These are phyloP conservation scores for Phaetusa simplex DNA, from an alignment of 2,113 vertebrate genomes.

Conservation along the genomic window DNA sequence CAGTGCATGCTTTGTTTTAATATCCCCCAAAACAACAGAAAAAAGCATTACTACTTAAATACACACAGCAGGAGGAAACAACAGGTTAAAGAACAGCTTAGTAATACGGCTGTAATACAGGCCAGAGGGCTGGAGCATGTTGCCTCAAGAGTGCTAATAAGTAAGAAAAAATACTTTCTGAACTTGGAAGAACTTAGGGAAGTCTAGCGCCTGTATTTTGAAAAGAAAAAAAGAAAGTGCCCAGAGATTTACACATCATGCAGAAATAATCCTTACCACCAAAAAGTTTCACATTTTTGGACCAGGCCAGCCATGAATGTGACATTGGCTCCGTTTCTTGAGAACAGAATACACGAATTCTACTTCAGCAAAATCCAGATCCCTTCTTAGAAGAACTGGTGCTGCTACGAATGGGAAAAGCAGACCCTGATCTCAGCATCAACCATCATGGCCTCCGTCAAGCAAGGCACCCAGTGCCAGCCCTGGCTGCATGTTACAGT, in stretches of 20 bases:
- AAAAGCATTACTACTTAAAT: background rate
- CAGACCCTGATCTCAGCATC: background rate
- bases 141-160: background rate
- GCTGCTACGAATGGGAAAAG: background rate
- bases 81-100: background rate
- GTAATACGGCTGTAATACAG: background rate
- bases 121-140: background rate
- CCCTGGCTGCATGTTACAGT: accelerated
- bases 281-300: background rate
- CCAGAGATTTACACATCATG: background rate
- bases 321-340: background rate
- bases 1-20: background rate
- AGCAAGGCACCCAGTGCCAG: background rate
- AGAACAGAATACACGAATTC: background rate
- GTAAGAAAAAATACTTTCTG: background rate
- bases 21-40: background rate
- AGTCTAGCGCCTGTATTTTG: background rate
- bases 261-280: background rate
- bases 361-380: background rate
- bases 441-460: background rate
- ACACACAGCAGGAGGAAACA: background rate
- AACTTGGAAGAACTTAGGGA: background rate
- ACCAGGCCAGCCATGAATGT: background rate
- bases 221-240: background rate
- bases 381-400: background rate